Evolutionary conservation across 2,888 invertebrate species (phyloP).

Genomic region (Emmelina monodactyla): DNA sequence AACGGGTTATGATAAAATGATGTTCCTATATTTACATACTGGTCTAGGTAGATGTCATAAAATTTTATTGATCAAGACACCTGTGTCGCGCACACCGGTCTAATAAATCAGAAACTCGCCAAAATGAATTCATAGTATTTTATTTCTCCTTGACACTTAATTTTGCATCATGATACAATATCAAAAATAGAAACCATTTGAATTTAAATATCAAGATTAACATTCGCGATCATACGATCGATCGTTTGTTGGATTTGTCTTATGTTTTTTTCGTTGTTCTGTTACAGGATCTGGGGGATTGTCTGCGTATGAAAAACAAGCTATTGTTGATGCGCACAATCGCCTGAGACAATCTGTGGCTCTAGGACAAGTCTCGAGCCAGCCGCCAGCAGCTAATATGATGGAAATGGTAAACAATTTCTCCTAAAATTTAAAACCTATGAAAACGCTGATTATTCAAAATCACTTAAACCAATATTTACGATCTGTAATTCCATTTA

Average conservation of each 20-base stretch:
- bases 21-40: slow-evolving; percentile 41
- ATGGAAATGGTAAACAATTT: slow-evolving; percentile 75
- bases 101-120: slow-evolving; percentile 40
- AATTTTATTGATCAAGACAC: slow-evolving; percentile 54
- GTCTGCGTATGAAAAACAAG: slow-evolving; percentile 74
- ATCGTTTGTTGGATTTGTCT: slow-evolving; percentile 1
- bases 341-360: slow-evolving; percentile 80
- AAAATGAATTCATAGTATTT: slow-evolving; percentile 29
- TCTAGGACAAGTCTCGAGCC: slow-evolving; percentile 76
- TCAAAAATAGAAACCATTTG: slow-evolving; percentile 1
- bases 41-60: slow-evolving; percentile 46
- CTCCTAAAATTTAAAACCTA: neutral
- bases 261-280: neutral
- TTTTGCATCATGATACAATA: slow-evolving; percentile 10
- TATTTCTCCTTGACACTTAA: slow-evolving; percentile 27
- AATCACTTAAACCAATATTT: too few species aligned
- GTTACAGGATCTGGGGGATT: slow-evolving; percentile 71
- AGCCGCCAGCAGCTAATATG: slow-evolving; percentile 86
- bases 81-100: slow-evolving; percentile 42
- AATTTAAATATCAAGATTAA: neutral
- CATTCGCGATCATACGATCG: neutral
- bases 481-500: too few species aligned
- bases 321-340: slow-evolving; percentile 84
- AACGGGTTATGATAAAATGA: slow-evolving; percentile 36
- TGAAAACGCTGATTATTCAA: neutral